Evolutionary conservation across 2,797 vertebrate genomes (phyloP), one percentile per base, ranked within the genome.

Genomic region (Phrynocephalus guinanensis): DNA sequence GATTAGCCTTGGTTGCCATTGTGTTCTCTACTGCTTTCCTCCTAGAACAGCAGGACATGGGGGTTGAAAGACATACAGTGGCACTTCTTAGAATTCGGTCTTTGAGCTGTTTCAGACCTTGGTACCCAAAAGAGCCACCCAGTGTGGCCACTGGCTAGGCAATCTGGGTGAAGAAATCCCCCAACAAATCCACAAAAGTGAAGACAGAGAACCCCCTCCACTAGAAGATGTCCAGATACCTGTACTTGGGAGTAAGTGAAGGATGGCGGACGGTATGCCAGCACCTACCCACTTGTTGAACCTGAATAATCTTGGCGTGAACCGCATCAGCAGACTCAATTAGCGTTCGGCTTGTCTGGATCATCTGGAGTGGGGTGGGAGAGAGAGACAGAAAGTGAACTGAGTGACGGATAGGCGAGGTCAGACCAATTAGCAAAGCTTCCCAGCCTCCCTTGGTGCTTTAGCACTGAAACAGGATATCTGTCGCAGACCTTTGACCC

Each of bases 271-370:
- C 11, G 79, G 16, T 13, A 26, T 10, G 6, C 13, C 1, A 5
- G 26, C 77, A 94, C 95, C 68, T 95, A 98, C 98, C 98, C 96
- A 98, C 97, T 80, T 97, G 97, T 93, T 98, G 98, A 20, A 97
- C 98, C 96, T 98, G 98, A 75, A 98, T 98, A 86, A 99, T 98
- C 92, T 98, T 98, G 90, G 96, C 94, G 24, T 98, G 97, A 93
- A 99, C 98, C 0, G 92, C 94, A 3, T 99, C 98, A 0, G 98
- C 98, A 1, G 98, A 98, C 94, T 99, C 98, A 0, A 99, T 98
- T 95, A 99, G 96, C 0, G 97, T 99, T 92, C 98, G 98, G 95
- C 97, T 98, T 83, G 98, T 98, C 95, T 99, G 98, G 96, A 98
- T 98, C 97, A 98, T 98, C 98, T 99, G 86, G 4, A 90, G 91